These are phyloP conservation scores for Hydrochoerus hydrochaeris DNA, from an alignment of 2,113 vertebrate genomes.

Conservation along the genomic window DNA sequence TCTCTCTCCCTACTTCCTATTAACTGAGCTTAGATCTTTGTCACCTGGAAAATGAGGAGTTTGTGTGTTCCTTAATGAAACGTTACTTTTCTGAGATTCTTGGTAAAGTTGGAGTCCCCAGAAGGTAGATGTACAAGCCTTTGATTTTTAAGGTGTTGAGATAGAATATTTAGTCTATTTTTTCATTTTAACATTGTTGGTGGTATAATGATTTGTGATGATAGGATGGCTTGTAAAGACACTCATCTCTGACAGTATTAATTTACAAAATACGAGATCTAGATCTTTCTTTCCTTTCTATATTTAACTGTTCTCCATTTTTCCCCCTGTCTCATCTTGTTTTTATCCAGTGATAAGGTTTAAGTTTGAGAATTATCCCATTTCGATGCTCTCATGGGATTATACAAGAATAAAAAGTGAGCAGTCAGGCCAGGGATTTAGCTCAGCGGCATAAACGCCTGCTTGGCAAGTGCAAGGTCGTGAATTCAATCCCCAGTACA, in stretches of 20 bases:
- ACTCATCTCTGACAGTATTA: background rate
- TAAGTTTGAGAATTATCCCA: background rate
- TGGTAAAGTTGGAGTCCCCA: background rate
- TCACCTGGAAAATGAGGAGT: background rate
- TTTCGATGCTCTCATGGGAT: background rate
- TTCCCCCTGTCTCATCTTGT: background rate
- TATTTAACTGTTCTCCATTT: background rate
- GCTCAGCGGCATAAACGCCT: too few species aligned
- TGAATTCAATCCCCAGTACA: too few species aligned
- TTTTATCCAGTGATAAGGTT: slow-evolving; percentile 1
- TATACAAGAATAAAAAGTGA: background rate
- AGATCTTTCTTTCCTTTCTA: background rate
- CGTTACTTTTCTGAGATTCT: background rate
- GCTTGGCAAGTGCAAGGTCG: too few species aligned
- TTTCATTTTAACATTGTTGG: background rate
- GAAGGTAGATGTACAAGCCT: background rate
- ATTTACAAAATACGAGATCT: background rate
- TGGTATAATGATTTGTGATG: background rate
- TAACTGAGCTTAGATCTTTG: background rate
- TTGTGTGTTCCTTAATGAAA: background rate
- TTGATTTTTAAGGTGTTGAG: background rate
- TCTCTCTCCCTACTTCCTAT: background rate
- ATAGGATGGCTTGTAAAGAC: background rate
- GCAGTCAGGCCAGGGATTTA: too few species aligned
- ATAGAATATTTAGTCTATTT: background rate